Conservation (phyloP, 2,888 invertebrate genomes). For the Meandrusa payeni region DNA sequence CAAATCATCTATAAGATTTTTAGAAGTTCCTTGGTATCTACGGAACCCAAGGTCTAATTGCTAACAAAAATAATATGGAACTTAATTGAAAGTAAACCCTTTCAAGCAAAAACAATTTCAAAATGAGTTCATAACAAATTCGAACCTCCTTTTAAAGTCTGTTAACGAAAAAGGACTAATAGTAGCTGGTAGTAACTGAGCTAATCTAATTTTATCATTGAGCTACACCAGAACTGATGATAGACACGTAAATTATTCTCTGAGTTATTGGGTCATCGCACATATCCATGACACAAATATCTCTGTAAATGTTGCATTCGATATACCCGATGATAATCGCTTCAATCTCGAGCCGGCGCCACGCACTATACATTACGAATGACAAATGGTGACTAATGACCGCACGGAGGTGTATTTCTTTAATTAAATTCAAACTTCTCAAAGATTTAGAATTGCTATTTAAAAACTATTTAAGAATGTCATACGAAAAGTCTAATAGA, state of each 20-base stretch:
- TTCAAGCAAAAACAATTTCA: too few relatives aligned
- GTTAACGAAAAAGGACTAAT: too few relatives aligned
- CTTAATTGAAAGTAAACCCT: too few relatives aligned
- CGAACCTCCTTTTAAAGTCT: background rate
- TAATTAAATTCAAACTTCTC: constrained; percentile 9
- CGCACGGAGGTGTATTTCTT: constrained; percentile 6
- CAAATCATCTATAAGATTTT: too few relatives aligned
- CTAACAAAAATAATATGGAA: too few relatives aligned
- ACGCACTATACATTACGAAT: constrained; percentile 8
- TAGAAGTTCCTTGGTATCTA: too few relatives aligned
- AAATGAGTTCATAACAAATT: too few relatives aligned
- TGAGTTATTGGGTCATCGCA: background rate
- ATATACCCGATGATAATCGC: constrained; percentile 14
- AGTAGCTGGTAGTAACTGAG: too few relatives aligned
- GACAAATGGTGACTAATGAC: constrained; percentile 20
- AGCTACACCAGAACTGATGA: background rate
- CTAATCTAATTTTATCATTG: background rate
- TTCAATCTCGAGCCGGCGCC: constrained; percentile 12
- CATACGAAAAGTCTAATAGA: too few relatives aligned
- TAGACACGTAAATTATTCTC: background rate
- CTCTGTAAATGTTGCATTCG: constrained; percentile 11
- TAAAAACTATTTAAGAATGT: too few relatives aligned
- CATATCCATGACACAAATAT: constrained; percentile 21
- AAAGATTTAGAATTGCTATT: constrained; percentile 16
- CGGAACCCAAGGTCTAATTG: too few relatives aligned